These are phyloP conservation scores for Rhopalosiphum maidis DNA, from an alignment of 1,140 invertebrate genomes.

Conservation along the genomic window DNA sequence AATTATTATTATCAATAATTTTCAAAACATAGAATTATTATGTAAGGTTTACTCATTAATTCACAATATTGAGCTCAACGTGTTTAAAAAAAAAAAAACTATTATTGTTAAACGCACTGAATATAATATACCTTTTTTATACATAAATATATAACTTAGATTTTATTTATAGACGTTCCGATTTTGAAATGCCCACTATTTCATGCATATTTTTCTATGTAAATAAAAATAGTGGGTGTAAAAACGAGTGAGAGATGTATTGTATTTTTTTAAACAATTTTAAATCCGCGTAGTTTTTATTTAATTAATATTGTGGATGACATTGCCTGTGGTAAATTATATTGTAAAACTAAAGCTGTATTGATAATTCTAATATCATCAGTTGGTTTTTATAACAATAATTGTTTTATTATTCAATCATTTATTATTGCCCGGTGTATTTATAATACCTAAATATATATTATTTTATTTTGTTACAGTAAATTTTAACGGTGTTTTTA, in stretches of 20 bases:
- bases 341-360: slow-evolving; percentile 30
- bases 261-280: slow-evolving; percentile 56
- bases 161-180: background rate
- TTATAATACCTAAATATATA: slow-evolving; percentile 54
- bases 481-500: slow-evolving; percentile 26
- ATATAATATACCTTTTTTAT: slow-evolving; percentile 23
- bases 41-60: background rate
- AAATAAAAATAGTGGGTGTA: background rate
- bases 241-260: slow-evolving; percentile 47
- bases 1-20: slow-evolving; percentile 25
- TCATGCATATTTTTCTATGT: background rate
- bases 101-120: slow-evolving; percentile 39
- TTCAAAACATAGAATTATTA: background rate
- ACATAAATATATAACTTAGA: background rate
- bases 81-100: background rate
- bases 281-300: slow-evolving; percentile 24
- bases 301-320: slow-evolving; percentile 42
- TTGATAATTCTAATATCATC: slow-evolving; percentile 33
- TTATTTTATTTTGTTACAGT: slow-evolving; percentile 56
- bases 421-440: slow-evolving; percentile 41
- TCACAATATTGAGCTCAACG: slow-evolving; percentile 29
- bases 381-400: slow-evolving; percentile 41
- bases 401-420: slow-evolving; percentile 52
- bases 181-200: background rate
- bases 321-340: slow-evolving; percentile 43